Evolutionary conservation across 1,140 invertebrate species (phyloP).

Genomic region (Pseudomyrmex sp.): DNA sequence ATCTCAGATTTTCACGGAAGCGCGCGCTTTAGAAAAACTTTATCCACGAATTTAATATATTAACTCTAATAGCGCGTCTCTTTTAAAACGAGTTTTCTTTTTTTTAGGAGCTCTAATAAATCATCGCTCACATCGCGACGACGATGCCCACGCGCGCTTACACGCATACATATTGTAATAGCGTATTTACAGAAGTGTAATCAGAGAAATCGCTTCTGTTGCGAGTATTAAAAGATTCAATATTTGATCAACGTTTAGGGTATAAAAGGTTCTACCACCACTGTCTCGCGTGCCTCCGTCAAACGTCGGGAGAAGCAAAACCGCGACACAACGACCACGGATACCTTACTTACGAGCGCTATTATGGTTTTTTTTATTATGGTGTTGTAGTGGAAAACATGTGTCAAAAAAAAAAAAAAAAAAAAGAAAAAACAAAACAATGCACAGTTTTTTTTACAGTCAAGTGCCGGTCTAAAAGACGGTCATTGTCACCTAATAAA

Average conservation of each 20-base stretch:
- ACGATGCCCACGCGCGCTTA: background rate
- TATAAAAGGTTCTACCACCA: background rate
- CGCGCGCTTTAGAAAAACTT: no score
- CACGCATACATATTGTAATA: background rate
- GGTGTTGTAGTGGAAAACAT: no score
- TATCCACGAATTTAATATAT: no score
- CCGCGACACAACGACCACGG: no score
- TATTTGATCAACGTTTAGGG: slow-evolving; percentile 21
- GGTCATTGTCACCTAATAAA: background rate
- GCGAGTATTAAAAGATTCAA: slow-evolving; percentile 29
- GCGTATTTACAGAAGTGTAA: slow-evolving; percentile 30
- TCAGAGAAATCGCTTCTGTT: slow-evolving; percentile 18
- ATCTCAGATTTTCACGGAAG: background rate
- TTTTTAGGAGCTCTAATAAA: background rate
- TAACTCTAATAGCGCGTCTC: no score
- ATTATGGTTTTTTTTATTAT: no score
- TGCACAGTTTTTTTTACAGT: background rate
- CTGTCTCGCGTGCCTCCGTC: background rate
- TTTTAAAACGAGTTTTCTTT: background rate
- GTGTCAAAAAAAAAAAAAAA: no score
- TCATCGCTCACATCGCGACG: background rate
- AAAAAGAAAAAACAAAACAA: background rate
- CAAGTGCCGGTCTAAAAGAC: background rate
- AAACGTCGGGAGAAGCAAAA: no score
- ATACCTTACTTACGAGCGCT: no score